Conservation (phyloP, 2,888 invertebrate species). For the Erebia palarica region DNA sequence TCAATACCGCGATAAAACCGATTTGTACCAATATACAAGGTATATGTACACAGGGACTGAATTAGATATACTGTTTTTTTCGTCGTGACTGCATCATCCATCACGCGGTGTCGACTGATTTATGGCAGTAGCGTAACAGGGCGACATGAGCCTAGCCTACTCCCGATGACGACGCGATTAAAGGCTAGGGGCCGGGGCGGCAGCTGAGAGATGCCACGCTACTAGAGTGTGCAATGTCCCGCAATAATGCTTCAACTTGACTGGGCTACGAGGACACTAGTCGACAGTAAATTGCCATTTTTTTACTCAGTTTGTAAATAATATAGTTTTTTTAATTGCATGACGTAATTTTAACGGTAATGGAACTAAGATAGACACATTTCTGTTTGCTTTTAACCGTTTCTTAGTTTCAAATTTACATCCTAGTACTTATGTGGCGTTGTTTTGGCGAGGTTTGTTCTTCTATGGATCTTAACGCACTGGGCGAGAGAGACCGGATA, state of each 20-base stretch:
- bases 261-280: not conserved
- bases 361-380: too few relatives aligned
- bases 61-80: conserved; percentile 56
- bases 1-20: conserved; percentile 34
- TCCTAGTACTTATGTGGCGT: too few relatives aligned
- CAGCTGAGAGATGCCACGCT: not conserved
- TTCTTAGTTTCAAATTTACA: too few relatives aligned
- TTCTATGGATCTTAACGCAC: not conserved
- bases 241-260: not conserved
- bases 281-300: not conserved
- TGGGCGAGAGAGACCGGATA: not conserved
- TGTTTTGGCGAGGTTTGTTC: not conserved
- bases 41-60: conserved; percentile 35
- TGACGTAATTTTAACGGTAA: too few relatives aligned
- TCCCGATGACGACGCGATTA: conserved; percentile 75
- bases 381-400: too few relatives aligned
- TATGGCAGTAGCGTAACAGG: conserved; percentile 68
- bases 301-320: too few relatives aligned
- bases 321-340: too few relatives aligned
- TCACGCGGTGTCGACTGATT: conserved; percentile 75
- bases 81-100: conserved; percentile 64
- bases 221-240: not conserved
- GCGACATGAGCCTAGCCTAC: conserved; percentile 68
- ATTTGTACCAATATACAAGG: conserved; percentile 16
- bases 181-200: conserved; percentile 47